Conservation (phyloP, 2,113 vertebrate genomes). For the Notothenia rossii region DNA sequence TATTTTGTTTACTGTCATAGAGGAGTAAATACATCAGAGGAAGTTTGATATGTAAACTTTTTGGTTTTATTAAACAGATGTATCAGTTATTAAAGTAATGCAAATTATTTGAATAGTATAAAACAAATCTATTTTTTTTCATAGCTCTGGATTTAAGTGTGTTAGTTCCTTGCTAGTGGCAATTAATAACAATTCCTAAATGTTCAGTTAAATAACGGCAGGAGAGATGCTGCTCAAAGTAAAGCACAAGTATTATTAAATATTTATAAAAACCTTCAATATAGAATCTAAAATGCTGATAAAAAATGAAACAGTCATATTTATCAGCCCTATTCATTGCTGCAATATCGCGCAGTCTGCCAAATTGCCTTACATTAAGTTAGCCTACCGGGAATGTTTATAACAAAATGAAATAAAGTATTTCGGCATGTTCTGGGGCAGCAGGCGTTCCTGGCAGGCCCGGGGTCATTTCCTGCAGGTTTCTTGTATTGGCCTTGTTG, state of each 20-base stretch:
- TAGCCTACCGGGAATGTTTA: conserved; percentile 22
- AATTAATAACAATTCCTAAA: conserved; percentile 1
- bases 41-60: too few species aligned
- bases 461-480: conserved; percentile 35
- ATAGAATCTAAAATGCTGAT: neutral
- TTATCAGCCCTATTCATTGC: conserved; percentile 34
- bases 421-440: conserved; percentile 39
- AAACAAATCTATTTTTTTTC: too few species aligned
- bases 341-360: neutral
- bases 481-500: conserved; percentile 31
- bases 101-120: too few species aligned
- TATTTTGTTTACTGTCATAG: too few species aligned
- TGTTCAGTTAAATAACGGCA: neutral
- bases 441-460: conserved; percentile 4
- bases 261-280: neutral
- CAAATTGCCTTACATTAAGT: conserved; percentile 18
- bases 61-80: too few species aligned
- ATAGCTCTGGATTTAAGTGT: too few species aligned
- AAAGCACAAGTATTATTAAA: conserved; percentile 1
- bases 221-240: neutral
- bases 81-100: too few species aligned
- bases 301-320: conserved; percentile 9
- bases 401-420: conserved; percentile 34
- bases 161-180: neutral
- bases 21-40: too few species aligned